Base-by-base conservation (phyloP, 2,888 invertebrate genomes). In the Lapara coniferarum region DNA sequence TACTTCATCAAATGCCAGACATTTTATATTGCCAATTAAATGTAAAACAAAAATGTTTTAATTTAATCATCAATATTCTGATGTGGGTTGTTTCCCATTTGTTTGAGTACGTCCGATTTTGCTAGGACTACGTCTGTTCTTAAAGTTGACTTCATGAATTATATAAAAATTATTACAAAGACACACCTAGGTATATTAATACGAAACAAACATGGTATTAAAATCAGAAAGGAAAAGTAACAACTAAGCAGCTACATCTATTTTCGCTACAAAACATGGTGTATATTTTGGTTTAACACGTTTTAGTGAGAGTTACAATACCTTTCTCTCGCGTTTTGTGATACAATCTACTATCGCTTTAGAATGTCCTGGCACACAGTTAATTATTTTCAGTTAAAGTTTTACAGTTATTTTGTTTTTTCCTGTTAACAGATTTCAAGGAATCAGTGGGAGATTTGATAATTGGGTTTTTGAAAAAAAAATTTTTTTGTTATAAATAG, bases 291-390 rank as follows among this genome's bases (percentile, higher is more conserved):
- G 37, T 56, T 19, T 25, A 30, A 30, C 10, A 58, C 37, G 37
- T 59, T 59, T 59, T 59, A 59, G 44, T 16, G n/a, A 59, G 44
- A 59, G 44, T 30, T 14, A 30, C 16, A 16, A 10, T 49, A 46
- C 19, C 63, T 63, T 63, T 63, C 63, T 63, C 63, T 63, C 49
- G 46, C 16, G 16, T 19, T 46, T 19, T 12, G 46, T 46, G 19
- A 63, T 49, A 63, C 19, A 19, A 63, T 63, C 46, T 49, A 12
- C 49, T 49, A 49, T 19, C 63, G 12, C 59, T 59, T 58, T 59
- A 46, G 44, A 59, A 16, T 59, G 44, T 59, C 57, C 37, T 58
- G 37, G 37, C 37, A 56, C 13, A 51, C 4, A 10, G 37, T 37
- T 37, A 37, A 37, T 5, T 37, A 37, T 13, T 30, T 19, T 13